Base-by-base conservation (phyloP, 2,888 invertebrate species). In the Campopleginae sp. region DNA sequence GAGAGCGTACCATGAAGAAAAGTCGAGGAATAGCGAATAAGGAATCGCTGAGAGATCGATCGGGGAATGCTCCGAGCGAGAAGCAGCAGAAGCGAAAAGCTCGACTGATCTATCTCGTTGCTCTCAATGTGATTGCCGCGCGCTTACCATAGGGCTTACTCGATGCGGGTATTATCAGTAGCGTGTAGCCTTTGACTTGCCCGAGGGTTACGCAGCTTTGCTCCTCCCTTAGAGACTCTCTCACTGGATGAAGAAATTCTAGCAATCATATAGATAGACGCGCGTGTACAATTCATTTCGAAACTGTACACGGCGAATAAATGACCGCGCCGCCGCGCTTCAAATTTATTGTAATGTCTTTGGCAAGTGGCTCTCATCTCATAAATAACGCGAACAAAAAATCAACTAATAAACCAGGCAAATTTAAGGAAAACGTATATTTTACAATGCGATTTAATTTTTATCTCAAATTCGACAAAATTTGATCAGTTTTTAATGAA, bases 121-220 rank as follows among this genome's bases (percentile, higher is more conserved):
- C 90, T 91, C 89, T 91, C 90, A 87, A 89, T 88, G 90, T 91
- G 90, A 92, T 92, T 92, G 91, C 90, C 88, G 81, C 87, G 87
- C 80, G 38, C 23, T 42, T 46, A 38, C 71, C 63, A 80, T 42
- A 27, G 27, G 19, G 54, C 23, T 58, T n/a, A n/a, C n/a, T n/a
- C n/a, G n/a, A n/a, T n/a, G n/a, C n/a, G n/a, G n/a, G 63, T 86
- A 85, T 86, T 79, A 74, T 77, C 66, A 38, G 54, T 33, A n/a
- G n/a, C 33, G 33, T 33, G 48, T n/a, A 63, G 83, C 83, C 81
- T 87, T 85, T 84, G 79, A 86, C 85, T 77, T 84, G 79, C 44
- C 61, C 84, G 74, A 72, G 79, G 75, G 74, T 68, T 70, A 76
- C 74, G 76, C 80, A 86, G 78, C 77, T 85, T 84, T 71, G 80